Base-by-base conservation (phyloP, 1,140 invertebrate species). In the Alviniconcha marisindica region DNA sequence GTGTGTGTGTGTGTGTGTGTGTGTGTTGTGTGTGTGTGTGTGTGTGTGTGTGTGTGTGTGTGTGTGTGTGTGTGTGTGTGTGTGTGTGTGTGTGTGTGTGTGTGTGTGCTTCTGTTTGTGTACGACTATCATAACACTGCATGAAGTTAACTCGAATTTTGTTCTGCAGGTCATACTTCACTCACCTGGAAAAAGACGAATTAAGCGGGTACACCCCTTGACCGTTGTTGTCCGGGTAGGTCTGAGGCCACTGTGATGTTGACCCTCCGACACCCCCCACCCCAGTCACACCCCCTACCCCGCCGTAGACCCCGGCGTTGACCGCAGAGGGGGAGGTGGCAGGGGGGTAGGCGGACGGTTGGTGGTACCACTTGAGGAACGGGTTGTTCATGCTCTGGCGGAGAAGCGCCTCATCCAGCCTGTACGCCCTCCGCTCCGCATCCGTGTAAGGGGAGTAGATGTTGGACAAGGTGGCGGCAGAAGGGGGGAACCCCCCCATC, bases 361-460 rank as follows among this genome's bases (percentile, higher is more conserved):
- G 88, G 76, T 89, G 89, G 84, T 90, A 92, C 91, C 91, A 92
- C 82, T 91, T 92, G 85, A 91, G 86, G 78, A 92, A 92, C 2
- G 90, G 91, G 86, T 90, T 91, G 90, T 90, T 91, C 86, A 92
- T 91, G 73, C 89, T 91, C 86, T 92, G 91, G 31, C 90, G 80
- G 36, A 91, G 83, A 14, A 92, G 80, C 2, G 90, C 91, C 69
- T 92, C 91, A 66, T 92, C 91, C 28, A 92, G 88, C 78, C 90
- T 85, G 66, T 92, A 92, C 18, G 91, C 91, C 28, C 90, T 83
- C 31, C 91, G 81, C 77, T 92, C 91, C 10, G 91, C 91, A 31
- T 92, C 91, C 2, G 90, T 92, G 81, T 92, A 92, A 0, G 91
- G 91, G 0, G 91, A 92, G 82, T 92, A 92, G n/a, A n/a, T n/a